Evolutionary conservation across 2,797 vertebrate genomes (phyloP).

Genomic region (Pantherophis vulpinus): DNA sequence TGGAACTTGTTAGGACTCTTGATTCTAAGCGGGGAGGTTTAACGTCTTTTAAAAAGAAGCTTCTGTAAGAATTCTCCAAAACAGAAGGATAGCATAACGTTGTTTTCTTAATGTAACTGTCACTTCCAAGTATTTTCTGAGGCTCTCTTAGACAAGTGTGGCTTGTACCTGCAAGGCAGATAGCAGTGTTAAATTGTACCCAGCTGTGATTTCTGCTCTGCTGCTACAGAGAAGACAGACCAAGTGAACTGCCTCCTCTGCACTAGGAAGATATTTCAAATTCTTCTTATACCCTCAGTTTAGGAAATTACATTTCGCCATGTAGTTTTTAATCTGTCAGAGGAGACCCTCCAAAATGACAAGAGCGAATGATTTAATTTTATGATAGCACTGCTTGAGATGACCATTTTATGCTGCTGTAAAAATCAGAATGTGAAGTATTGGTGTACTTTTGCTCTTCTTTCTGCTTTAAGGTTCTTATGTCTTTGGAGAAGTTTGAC

Average conservation of each 20-base stretch:
- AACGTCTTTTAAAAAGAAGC: conserved; percentile 17
- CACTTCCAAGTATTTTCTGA: conserved; percentile 42
- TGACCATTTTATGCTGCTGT: conserved; percentile 64
- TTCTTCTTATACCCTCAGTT: conserved; percentile 53
- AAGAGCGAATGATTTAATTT: conserved; percentile 67
- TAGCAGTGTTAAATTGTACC: conserved; percentile 49
- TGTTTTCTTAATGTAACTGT: conserved; percentile 48
- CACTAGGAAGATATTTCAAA: conserved; percentile 60
- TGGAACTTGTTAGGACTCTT: background rate
- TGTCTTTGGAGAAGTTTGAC: conserved; percentile 43
- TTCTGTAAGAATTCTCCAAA: conserved; percentile 38
- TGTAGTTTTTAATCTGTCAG: conserved; percentile 67
- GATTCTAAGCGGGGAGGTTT: background rate
- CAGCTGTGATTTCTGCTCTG: conserved; percentile 50
- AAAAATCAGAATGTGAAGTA: conserved; percentile 63
- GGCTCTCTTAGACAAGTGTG: conserved; percentile 36
- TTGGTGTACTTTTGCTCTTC: conserved; percentile 51
- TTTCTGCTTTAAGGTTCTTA: conserved; percentile 36
- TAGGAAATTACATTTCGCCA: conserved; percentile 68
- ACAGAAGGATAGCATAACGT: conserved; percentile 32
- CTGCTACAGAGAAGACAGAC: conserved; percentile 6
- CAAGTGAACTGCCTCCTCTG: conserved; percentile 35
- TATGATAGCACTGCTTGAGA: conserved; percentile 60
- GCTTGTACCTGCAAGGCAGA: conserved; percentile 51
- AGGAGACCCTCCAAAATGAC: conserved; percentile 50